Evolutionary conservation across 2,797 vertebrate species (phyloP).

Genomic region (Gadopsis bispinosus): DNA sequence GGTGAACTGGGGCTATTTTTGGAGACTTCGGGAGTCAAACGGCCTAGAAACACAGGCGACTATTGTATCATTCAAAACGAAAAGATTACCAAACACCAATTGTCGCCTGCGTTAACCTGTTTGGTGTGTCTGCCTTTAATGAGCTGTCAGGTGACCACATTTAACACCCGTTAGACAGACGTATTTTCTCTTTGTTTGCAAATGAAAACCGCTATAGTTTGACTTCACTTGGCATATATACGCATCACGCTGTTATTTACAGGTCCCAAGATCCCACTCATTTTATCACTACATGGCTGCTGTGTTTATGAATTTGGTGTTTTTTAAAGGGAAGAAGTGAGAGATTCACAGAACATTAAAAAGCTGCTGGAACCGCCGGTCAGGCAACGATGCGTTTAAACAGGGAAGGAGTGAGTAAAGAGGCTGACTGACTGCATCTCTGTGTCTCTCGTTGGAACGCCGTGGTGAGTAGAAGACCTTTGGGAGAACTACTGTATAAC

Average conservation of each 20-base stretch:
- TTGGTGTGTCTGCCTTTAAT: background rate
- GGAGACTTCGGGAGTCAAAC: constrained; percentile 42
- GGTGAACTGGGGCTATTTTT: constrained; percentile 29
- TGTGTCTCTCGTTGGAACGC: constrained; percentile 7
- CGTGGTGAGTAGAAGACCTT: constrained; percentile 18
- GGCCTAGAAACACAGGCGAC: constrained; percentile 42
- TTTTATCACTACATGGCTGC: background rate
- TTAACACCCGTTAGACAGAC: constrained; percentile 30
- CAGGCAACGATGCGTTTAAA: constrained; percentile 34
- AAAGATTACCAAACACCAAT: background rate
- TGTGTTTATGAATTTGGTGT: background rate
- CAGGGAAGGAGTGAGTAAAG: background rate
- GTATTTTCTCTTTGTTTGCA: constrained; percentile 6
- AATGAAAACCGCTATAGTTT: constrained; percentile 3
- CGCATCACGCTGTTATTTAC: constrained; percentile 10
- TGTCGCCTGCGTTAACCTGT: background rate
- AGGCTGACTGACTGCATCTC: constrained; percentile 4
- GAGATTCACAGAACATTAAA: constrained; percentile 63
- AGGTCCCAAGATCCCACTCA: background rate
- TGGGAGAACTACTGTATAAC: constrained; percentile 42
- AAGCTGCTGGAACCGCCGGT: constrained; percentile 49
- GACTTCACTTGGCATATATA: background rate
- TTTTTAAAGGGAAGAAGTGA: constrained; percentile 32
- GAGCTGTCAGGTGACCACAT: constrained; percentile 18
- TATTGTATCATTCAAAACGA: constrained; percentile 31